Evolutionary conservation across 1,140 invertebrate genomes (phyloP), one percentile per base, ranked within the genome.

Genomic region (Hermatobates lingyangjiaoensis): DNA sequence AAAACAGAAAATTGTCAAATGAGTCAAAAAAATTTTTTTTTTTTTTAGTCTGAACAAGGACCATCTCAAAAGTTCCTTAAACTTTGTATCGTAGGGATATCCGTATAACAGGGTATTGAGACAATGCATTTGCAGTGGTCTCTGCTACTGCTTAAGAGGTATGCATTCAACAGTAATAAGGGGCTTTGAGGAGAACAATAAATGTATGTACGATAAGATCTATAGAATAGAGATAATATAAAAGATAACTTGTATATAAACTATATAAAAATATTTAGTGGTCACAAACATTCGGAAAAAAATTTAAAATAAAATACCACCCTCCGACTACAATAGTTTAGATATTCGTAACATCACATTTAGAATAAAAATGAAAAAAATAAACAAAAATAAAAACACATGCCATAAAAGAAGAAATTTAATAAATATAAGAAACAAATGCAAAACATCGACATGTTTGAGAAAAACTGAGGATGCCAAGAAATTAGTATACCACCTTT

Each of bases 1-100:
- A n/a, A n/a, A n/a, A n/a, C 66, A 64, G 66, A 67, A 71, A 72
- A 64, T 65, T 67, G 65, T 63, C 67, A 65, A 67, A 65, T 63
- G 61, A 53, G 56, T 59, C 58, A 59, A 58, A 46, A 58, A 34
- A 7, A 34, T 50, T 57, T 52, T 52, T 48, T 48, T 48, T 26
- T 48, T 5, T 27, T 5, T 18, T 27, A n/a, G 10, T 49, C n/a
- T 28, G 47, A 46, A 55, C 79, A 86, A 88, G 86, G 86, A 89
- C 86, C 87, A 90, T 89, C 86, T 89, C 87, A 89, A 89, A 89
- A 89, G 85, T 86, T 87, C 84, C 75, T 81, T 81, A 81, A 75
- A 70, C 71, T 72, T 69, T 59, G 57, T 53, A 18, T 52, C 27
- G 48, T 45, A 54, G 46, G 42, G 27, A 52, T 23, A 27, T n/a